Base-by-base conservation (phyloP, 2,797 vertebrate genomes). In the Nyctibius grandis region DNA sequence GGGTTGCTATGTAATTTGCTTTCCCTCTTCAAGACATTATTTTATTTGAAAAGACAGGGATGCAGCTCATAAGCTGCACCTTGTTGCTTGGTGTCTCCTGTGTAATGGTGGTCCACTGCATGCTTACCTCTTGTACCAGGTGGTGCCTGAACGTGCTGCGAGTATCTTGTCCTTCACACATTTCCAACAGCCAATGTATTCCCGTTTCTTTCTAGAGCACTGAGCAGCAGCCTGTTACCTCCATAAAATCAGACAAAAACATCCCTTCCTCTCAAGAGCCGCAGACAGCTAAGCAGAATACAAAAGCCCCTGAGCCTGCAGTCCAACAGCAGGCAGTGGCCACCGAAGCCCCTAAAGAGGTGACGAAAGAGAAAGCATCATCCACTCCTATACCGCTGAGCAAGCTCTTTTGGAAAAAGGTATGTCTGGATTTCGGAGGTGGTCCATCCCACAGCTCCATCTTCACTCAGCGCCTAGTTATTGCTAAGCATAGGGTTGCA, bases 361-460 rank as follows among this genome's bases (percentile, higher is more conserved):
- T 45, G 2, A 22, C 22, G 3, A 98, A 96, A 95, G 97, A 98
- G 60, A 98, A 96, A 79, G 59, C 94, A 5, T 92, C 95, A 8
- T 95, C 97, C 28, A 48, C 97, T 9, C 94, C 98, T 3, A 85
- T 89, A 63, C 96, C 98, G 2, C 95, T 98, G 44, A 96, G 98
- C 87, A 98, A 98, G 68, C 97, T 98, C 63, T 98, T 98, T 44
- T 97, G 98, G 98, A 98, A 98, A 94, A 98, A 98, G 98, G 98
- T 98, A 90, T 11, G 94, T 72, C 44, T 17, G 77, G 18, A 1
- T 33, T 29, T 69, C 2, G 2, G 51, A 78, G 63, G 23, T 29
- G 86, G 21, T 44, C 38, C 18, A 8, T 53, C 47, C 50, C 17
- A 2, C 36, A 22, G 13, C 10, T 47, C 40, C 23, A 3, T 34